These are phyloP conservation scores for Strigamia crassipes DNA, from an alignment of 2,888 invertebrate genomes.

Conservation along the genomic window DNA sequence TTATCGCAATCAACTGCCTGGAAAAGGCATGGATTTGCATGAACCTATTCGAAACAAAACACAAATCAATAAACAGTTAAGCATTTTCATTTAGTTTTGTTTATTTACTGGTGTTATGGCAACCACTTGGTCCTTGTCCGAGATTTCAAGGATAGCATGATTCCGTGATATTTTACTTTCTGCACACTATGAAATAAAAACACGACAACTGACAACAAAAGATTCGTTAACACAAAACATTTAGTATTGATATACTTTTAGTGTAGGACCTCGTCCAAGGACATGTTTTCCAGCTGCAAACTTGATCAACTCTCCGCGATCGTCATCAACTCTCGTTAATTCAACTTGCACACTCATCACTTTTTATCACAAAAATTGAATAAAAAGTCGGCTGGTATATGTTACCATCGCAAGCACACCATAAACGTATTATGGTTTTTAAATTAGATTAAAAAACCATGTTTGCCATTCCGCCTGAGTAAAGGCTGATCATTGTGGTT, in stretches of 20 bases:
- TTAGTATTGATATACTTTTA: not conserved
- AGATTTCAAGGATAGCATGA: not conserved
- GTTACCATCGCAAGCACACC: too few species aligned
- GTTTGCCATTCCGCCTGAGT: not conserved
- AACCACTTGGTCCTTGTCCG: not conserved
- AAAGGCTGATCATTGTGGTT: not conserved
- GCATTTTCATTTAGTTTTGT: not conserved
- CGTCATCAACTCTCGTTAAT: constrained; percentile 7
- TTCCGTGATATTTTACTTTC: not conserved
- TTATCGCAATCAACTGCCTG: not conserved
- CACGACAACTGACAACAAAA: not conserved
- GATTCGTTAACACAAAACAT: not conserved
- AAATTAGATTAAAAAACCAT: not conserved
- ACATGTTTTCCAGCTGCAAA: not conserved
- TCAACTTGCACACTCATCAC: not conserved
- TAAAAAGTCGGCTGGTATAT: not conserved
- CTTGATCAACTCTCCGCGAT: not conserved
- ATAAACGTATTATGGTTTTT: too few species aligned
- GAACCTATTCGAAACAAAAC: not conserved
- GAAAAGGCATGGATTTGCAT: not conserved
- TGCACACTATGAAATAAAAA: not conserved
- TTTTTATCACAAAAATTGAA: not conserved
- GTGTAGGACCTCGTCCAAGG: not conserved
- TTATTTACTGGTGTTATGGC: constrained; percentile 8
- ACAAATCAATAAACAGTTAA: not conserved